Conservation (phyloP, 2,888 invertebrate species). For the Amphimallon solstitiale region DNA sequence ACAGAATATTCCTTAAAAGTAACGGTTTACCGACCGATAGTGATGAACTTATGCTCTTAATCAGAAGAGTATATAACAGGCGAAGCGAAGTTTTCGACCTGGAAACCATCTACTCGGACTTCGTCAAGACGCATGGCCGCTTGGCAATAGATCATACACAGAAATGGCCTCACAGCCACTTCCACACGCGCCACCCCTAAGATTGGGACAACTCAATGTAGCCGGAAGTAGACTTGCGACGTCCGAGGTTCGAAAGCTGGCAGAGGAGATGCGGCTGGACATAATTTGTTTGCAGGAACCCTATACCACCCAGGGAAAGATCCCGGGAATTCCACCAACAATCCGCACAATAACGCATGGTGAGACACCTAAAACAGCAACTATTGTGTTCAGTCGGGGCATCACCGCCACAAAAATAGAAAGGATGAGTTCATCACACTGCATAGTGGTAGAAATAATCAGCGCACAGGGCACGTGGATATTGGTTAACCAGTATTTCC, state of each 20-base stretch:
- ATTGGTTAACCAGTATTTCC: too few species aligned
- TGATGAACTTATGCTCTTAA: neutral
- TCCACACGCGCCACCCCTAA: slow-evolving; percentile 16
- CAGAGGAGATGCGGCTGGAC: slow-evolving; percentile 1
- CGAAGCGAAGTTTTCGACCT: slow-evolving; percentile 14
- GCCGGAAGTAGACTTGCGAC: neutral
- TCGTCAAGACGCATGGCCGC: slow-evolving; percentile 20
- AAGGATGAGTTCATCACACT: too few species aligned
- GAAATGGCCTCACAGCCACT: slow-evolving; percentile 20
- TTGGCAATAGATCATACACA: neutral
- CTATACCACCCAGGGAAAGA: neutral
- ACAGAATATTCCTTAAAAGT: slow-evolving; percentile 16
- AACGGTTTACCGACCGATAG: neutral
- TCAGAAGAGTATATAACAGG: neutral
- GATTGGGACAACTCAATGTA: slow-evolving; percentile 8
- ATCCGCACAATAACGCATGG: neutral
- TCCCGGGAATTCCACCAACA: neutral
- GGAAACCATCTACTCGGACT: slow-evolving; percentile 1
- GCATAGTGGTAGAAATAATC: too few species aligned
- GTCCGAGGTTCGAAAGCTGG: slow-evolving; percentile 1
- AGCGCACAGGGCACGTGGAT: too few species aligned
- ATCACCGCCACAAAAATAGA: too few species aligned
- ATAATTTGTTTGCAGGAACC: slow-evolving; percentile 29
- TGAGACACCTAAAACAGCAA: too few species aligned
- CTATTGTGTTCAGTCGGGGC: too few species aligned